Base-by-base conservation (phyloP, 2,888 invertebrate genomes). In the Phyllotreta striolata region DNA sequence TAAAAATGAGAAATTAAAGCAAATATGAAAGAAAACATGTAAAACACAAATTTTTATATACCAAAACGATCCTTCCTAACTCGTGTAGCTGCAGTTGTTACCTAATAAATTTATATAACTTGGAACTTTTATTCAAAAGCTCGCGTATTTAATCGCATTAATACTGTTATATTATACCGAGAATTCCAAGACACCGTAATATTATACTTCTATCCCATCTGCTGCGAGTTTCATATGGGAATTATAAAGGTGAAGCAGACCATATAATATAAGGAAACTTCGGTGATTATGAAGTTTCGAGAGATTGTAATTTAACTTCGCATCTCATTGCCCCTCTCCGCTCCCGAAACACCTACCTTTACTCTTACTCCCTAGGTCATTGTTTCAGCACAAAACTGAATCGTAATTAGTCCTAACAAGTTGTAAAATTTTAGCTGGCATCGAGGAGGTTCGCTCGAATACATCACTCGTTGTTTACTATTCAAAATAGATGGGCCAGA, bases 201-300 rank as follows among this genome's bases (percentile, higher is more conserved):
- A 10, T 47, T 35, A 43, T 14, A 38, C 34, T 14, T 34, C 44
- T 24, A 47, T 13, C 34, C 52, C 35, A 60, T n/a, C 37, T 47
- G 47, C n/a, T n/a, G 14, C 14, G n/a, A 49, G 55, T 58, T 62
- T 62, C 58, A 62, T 52, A 55, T 38, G 64, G 55, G 49, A 61
- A 60, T 65, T 63, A 63, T 62, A 10, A 61, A 61, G 61, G 57
- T 67, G 55, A 61, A 63, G 38, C 58, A 54, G 59, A 55, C 62
- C 54, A 63, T 59, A 64, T 67, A 67, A 63, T 61, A 63, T 59
- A 61, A 62, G 51, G 59, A 65, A 67, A 67, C 65, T 67, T 67
- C 51, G 55, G 67, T 63, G 58, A 67, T 67, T 67, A 67, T 65
- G 67, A 65, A 67, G 67, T 63, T 65, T 61, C 40, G 47, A 62